Conservation (phyloP, 2,113 vertebrate species). For the Ailuropoda melanoleuca region DNA sequence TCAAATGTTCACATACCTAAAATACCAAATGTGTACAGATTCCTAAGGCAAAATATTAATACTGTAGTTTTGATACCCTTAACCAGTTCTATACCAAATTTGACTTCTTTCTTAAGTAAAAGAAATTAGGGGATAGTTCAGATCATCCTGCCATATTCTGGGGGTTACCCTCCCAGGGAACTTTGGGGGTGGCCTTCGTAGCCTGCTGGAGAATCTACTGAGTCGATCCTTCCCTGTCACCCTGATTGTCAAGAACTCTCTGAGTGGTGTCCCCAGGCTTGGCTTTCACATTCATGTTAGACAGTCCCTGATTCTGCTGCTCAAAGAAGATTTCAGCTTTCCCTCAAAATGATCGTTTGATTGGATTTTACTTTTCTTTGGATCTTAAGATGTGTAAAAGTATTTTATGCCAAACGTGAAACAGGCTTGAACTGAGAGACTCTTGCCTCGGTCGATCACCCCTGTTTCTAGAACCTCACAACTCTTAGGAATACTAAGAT, state of each 20-base stretch:
- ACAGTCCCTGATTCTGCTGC: neutral
- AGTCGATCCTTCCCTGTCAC: neutral
- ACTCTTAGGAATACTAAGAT: neutral
- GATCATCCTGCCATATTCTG: neutral
- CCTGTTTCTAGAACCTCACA: neutral
- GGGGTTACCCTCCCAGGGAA: neutral
- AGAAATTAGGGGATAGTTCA: neutral
- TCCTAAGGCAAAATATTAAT: neutral
- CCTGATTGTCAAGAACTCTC: neutral
- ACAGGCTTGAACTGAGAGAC: neutral
- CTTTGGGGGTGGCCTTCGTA: neutral
- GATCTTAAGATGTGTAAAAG: neutral
- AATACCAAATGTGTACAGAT: neutral
- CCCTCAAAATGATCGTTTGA: neutral
- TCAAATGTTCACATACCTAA: neutral
- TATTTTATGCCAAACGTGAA: neutral
- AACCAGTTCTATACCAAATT: neutral
- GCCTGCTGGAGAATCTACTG: no score
- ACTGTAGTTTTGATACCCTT: neutral
- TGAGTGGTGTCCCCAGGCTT: neutral
- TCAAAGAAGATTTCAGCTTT: neutral
- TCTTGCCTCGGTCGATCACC: neutral
- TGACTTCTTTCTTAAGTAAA: neutral
- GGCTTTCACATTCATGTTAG: neutral
- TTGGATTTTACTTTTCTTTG: neutral